Percentiles rank a stretch among this genome's conserved stretches.
phyloP scores from a whole-genome alignment of 1,140 invertebrate genomes.

The Mycetomoellerius zeteki region DNA sequence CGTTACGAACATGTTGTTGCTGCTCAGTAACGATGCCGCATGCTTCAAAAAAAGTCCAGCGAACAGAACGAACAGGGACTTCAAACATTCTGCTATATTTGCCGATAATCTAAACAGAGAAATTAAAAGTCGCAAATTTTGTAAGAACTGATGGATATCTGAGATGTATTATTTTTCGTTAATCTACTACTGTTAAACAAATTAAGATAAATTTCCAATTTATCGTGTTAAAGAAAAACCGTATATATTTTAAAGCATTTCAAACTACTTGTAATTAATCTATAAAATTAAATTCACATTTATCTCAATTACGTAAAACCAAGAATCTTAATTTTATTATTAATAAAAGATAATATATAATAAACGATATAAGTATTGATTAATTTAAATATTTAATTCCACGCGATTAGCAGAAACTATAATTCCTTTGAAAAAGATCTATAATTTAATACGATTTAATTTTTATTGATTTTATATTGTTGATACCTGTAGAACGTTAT shows the following conservation, averaged over 20 bases:
- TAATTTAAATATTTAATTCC: neutral
- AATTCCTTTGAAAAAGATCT: constrained; percentile 16
- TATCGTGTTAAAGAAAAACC: neutral
- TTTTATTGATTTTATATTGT: neutral
- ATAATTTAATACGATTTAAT: neutral
- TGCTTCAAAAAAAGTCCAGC: constrained; percentile 95
- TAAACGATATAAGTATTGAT: neutral
- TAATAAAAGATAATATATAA: neutral
- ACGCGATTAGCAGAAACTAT: neutral
- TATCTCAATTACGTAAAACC: neutral
- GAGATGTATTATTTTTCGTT: neutral
- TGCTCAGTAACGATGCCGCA: constrained; percentile 90
- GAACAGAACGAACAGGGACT: constrained; percentile 96
- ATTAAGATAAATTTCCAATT: neutral
- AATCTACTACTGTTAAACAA: neutral
- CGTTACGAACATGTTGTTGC: constrained; percentile 80
- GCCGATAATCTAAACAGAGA: constrained; percentile 90
- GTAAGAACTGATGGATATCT: neutral
- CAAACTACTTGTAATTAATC: neutral
- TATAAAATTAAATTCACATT: neutral
- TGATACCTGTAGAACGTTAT: constrained; percentile 92
- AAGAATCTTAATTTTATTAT: neutral
- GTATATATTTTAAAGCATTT: neutral
- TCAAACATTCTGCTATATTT: constrained; percentile 93
- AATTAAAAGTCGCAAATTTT: constrained; percentile 63